Percentiles rank a stretch among this genome's conserved stretches.
phyloP scores from a whole-genome alignment of 1,140 invertebrate species.

The Ips typographus region DNA sequence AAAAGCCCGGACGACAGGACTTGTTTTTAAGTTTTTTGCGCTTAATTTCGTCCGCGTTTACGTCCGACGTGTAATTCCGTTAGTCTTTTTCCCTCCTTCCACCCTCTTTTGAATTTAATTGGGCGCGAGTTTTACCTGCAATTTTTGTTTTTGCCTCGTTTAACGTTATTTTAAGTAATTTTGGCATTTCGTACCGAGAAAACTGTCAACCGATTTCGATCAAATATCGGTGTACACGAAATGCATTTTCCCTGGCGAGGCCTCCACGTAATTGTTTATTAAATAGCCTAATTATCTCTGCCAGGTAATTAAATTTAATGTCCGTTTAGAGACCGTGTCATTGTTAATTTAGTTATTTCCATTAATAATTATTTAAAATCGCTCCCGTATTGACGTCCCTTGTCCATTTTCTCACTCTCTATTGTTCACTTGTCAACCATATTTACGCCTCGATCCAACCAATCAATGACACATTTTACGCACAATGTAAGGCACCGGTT shows the following conservation, averaged over 20 bases:
- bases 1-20: constrained; percentile 29
- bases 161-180: background rate
- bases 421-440: too few species aligned
- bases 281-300: constrained; percentile 28
- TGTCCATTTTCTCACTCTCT: too few species aligned
- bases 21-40: constrained; percentile 23
- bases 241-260: constrained; percentile 19
- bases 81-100: background rate
- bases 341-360: constrained; percentile 15
- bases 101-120: constrained; percentile 19
- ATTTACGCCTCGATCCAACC: background rate
- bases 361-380: too few species aligned
- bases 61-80: constrained; percentile 25
- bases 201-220: background rate
- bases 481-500: background rate
- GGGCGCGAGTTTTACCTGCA: constrained; percentile 13
- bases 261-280: constrained; percentile 25
- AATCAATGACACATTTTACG: background rate
- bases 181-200: background rate
- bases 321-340: constrained; percentile 19
- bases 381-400: too few species aligned
- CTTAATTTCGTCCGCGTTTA: constrained; percentile 26
- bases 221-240: constrained; percentile 14
- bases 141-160: background rate
- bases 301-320: constrained; percentile 26